These are phyloP conservation scores for Nomada hirtipes DNA, from an alignment of 2,888 invertebrate genomes.

Conservation along the genomic window DNA sequence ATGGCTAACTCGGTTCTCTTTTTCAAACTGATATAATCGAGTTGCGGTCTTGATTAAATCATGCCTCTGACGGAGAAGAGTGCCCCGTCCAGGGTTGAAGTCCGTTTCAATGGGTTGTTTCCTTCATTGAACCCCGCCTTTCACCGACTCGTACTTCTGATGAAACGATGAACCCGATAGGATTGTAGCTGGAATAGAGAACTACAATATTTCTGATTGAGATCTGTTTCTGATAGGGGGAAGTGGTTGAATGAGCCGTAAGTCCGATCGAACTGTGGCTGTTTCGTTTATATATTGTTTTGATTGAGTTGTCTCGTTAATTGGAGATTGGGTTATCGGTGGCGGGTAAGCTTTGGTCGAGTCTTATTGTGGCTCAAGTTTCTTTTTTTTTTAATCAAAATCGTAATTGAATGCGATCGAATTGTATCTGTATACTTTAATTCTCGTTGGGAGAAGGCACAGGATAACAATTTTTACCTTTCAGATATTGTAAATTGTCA, in stretches of 20 bases:
- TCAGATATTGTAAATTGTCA: no score
- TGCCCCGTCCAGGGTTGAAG: not conserved
- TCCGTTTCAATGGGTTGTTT: not conserved
- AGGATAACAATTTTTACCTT: no score
- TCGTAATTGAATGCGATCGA: no score
- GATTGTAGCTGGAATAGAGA: not conserved
- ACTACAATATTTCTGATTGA: not conserved
- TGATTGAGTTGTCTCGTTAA: no score
- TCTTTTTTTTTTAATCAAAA: no score
- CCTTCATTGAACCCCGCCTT: constrained; percentile 9
- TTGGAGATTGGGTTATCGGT: not conserved
- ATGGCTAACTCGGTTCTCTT: not conserved
- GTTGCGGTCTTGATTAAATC: constrained; percentile 24
- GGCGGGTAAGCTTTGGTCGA: not conserved
- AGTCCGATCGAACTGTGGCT: not conserved
- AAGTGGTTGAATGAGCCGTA: not conserved
- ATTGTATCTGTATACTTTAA: no score
- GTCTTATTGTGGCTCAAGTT: no score
- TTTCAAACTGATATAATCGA: constrained; percentile 26
- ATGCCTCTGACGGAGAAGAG: not conserved
- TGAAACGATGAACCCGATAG: not conserved
- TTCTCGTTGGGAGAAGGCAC: no score
- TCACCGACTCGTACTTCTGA: constrained; percentile 3
- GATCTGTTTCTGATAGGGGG: not conserved
- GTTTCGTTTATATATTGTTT: not conserved